phyloP scores from a whole-genome alignment of 2,113 vertebrate genomes.

The Trichomycterus rosablanca region DNA sequence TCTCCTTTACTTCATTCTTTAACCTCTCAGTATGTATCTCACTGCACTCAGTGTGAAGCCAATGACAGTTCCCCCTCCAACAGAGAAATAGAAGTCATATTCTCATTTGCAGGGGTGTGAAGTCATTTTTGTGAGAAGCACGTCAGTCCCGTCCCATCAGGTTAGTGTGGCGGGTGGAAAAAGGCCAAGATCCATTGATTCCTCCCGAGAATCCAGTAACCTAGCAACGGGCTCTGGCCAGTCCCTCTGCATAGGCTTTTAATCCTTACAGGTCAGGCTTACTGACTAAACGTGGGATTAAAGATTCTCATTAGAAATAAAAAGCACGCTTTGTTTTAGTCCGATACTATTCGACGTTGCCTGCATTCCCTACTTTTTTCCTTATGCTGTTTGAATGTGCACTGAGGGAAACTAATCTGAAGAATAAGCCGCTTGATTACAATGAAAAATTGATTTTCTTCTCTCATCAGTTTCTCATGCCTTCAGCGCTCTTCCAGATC shows the following conservation, averaged over 20 bases:
- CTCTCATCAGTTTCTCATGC: background rate
- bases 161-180: constrained; percentile 23
- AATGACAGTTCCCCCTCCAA: constrained; percentile 29
- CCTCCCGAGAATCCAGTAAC: constrained; percentile 36
- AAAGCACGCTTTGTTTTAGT: background rate
- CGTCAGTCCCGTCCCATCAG: constrained; percentile 31
- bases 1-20: background rate
- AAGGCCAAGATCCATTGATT: constrained; percentile 38
- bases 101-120: constrained; percentile 35
- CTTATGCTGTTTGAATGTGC: background rate
- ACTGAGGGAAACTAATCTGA: background rate
- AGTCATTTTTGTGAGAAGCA: constrained; percentile 34
- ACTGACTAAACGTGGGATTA: constrained; percentile 38
- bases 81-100: constrained; percentile 33
- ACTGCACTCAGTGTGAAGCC: background rate
- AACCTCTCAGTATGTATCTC: background rate
- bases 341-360: background rate
- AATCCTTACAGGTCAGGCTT: constrained; percentile 34
- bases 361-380: background rate
- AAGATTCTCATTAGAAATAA: constrained; percentile 32
- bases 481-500: background rate
- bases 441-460: constrained; percentile 9
- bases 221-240: constrained; percentile 43
- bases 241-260: constrained; percentile 14
- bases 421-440: constrained; percentile 16